Evolutionary conservation across 2,113 vertebrate species (phyloP).

Genomic region (Archilochus colubris): DNA sequence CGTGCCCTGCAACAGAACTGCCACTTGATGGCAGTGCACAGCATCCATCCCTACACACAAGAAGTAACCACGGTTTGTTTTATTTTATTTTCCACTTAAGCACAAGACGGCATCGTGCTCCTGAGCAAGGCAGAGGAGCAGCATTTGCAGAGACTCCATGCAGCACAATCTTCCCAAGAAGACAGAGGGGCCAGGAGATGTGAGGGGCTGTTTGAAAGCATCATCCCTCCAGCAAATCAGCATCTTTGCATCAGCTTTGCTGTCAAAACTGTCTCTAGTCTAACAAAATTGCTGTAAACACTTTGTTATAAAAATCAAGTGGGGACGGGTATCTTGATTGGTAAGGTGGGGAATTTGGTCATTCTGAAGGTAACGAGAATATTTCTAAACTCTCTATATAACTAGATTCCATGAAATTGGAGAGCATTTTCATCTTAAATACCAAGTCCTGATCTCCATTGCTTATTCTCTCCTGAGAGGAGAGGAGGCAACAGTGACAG

Average conservation of each 20-base stretch:
- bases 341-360: neutral
- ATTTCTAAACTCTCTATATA: neutral
- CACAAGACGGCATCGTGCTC: neutral
- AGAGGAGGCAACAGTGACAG: neutral
- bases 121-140: rapidly evolving
- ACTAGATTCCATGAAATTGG: neutral
- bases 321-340: neutral
- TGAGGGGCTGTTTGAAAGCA: neutral
- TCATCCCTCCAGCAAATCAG: neutral
- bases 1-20: neutral
- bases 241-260: neutral
- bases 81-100: neutral
- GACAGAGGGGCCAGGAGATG: neutral
- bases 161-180: neutral
- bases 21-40: conserved; percentile 58
- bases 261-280: neutral
- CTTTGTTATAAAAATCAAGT: neutral
- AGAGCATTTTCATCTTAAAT: neutral
- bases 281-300: neutral
- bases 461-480: neutral
- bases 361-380: neutral
- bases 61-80: neutral
- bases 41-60: neutral
- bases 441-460: neutral
- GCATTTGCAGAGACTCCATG: neutral